Percentiles rank a stretch among this genome's conserved stretches.
phyloP scores from a whole-genome alignment of 2,113 vertebrate species.

The Pituophis catenifer region DNA sequence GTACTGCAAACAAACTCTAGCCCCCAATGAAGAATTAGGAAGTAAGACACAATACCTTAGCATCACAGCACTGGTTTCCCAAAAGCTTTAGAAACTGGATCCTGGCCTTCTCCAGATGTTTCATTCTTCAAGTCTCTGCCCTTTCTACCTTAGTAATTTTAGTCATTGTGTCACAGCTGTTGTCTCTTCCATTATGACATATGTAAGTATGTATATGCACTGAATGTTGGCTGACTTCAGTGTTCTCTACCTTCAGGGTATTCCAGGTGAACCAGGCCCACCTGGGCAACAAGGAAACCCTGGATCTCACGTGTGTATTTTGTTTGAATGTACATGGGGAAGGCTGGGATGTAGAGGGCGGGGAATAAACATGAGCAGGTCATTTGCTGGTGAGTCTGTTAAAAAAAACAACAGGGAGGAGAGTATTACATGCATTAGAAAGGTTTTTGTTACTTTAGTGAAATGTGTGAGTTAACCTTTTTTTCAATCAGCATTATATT shows the following conservation, averaged over 20 bases:
- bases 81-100: neutral
- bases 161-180: neutral
- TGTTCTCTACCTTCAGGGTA: slow-evolving; percentile 70
- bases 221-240: neutral
- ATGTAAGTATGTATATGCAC: neutral
- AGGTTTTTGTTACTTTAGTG: neutral
- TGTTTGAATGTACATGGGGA: neutral
- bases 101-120: neutral
- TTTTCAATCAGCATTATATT: neutral
- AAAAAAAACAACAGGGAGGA: neutral
- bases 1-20: neutral
- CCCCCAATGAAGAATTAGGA: neutral
- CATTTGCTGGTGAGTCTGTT: neutral
- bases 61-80: neutral
- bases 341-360: neutral
- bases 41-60: neutral
- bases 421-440: neutral
- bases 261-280: slow-evolving; percentile 81
- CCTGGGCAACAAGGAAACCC: slow-evolving; percentile 90
- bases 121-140: neutral
- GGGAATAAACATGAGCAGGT: neutral
- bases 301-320: slow-evolving; percentile 77
- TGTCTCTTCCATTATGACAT: neutral
- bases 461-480: neutral
- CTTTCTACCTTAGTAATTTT: neutral